Base-by-base conservation (phyloP, 1,140 invertebrate genomes). In the Musca vetustissima region DNA sequence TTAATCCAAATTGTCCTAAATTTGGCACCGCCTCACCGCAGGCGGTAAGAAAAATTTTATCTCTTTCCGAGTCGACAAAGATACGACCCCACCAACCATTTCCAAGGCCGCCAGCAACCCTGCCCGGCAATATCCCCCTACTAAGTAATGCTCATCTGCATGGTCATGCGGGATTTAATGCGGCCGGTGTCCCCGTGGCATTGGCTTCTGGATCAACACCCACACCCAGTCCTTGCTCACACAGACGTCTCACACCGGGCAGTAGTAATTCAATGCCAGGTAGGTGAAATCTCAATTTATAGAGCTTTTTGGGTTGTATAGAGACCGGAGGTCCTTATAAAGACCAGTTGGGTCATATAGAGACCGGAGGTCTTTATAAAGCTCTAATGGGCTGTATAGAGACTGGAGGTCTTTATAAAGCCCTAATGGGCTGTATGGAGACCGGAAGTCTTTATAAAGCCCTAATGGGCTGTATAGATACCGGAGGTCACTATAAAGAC, bases 1-100 rank as follows among this genome's bases (percentile, higher is more conserved):
- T 94, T 25, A 95, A 93, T 75, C 67, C 91, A 92, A 75, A 75
- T 25, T 85, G 85, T 67, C 89, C 89, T 75, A 91, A 90, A 80
- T 89, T 90, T 84, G 95, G 96, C 72, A 93, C 96, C 32, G 95
- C 95, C 28, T 98, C 96, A 24, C 96, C 96, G 4, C 95, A 98
- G 84, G 94, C 96, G 1, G 94, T 98, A 4, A 88, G 95, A 71
- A 98, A 98, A 80, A 89, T 98, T 78, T 85, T 98, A 68, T 90
- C 95, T 2, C 85, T 98, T 7, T 94, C 92, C 0, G 93, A 94
- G 76, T 90, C 89, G 22, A 91, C 88, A 66, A 98, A 96, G 85
- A 94, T 94, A 14, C 87, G 92, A 64, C 94, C 92, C 0, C 91
- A 95, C 78, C 93, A 94, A 74, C 91, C 92, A 0, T 80, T 80